A percentile compares a stretch with the other conserved stretches of the same genome.
phyloP scores from a whole-genome alignment of 1,140 invertebrate species.

The Zophobas atratus region DNA sequence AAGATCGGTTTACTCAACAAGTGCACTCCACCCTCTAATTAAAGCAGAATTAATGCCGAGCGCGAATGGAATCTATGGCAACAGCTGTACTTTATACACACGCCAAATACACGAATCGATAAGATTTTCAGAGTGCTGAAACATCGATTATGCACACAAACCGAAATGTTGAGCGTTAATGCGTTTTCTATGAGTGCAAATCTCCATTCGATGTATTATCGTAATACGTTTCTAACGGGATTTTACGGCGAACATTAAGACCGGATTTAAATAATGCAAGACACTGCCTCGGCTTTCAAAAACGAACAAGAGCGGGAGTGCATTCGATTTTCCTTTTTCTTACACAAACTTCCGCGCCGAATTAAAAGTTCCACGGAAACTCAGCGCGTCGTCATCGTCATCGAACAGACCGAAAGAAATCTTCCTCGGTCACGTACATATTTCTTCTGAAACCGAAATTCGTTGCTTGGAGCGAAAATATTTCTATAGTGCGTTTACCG shows the following conservation, averaged over 20 bases:
- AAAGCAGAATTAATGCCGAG: conserved; percentile 27
- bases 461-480: too few species aligned
- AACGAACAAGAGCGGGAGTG: conserved; percentile 2
- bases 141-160: conserved; percentile 53
- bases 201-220: conserved; percentile 52
- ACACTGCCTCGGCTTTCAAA: conserved; percentile 6
- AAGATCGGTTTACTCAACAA: conserved; percentile 31
- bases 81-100: conserved; percentile 39
- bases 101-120: conserved; percentile 17
- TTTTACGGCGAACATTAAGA: conserved; percentile 50
- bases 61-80: conserved; percentile 33
- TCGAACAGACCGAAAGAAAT: too few species aligned
- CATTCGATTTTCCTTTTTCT: neutral
- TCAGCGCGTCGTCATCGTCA: too few species aligned
- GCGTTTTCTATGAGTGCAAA: conserved; percentile 54
- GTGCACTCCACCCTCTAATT: conserved; percentile 21
- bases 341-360: too few species aligned
- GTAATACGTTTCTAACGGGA: conserved; percentile 55
- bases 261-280: conserved; percentile 38
- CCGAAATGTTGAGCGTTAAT: conserved; percentile 50
- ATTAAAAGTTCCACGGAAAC: too few species aligned
- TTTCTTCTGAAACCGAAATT: too few species aligned
- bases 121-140: conserved; percentile 34
- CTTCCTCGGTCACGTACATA: too few species aligned
- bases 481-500: too few species aligned